phyloP scores from a whole-genome alignment of 2,888 invertebrate genomes.

The Stenchaetothrips biformis region DNA sequence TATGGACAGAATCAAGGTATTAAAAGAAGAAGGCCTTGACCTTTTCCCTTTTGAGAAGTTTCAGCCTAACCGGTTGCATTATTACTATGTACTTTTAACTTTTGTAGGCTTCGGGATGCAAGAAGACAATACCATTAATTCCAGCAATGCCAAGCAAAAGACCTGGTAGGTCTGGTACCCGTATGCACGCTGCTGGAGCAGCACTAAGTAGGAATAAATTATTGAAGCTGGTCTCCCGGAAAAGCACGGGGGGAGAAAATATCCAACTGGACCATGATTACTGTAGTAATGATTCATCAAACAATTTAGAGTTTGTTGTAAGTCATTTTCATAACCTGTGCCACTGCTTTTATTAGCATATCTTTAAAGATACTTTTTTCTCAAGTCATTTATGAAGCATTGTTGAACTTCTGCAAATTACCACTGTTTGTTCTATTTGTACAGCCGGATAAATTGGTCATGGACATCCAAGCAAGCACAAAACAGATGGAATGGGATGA shows the following conservation, averaged over 20 bases:
- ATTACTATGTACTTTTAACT: too few relatives aligned
- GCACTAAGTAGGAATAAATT: constrained; percentile 44
- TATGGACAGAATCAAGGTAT: constrained; percentile 52
- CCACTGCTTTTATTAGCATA: too few relatives aligned
- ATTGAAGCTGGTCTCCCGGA: constrained; percentile 42
- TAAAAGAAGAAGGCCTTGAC: constrained; percentile 23
- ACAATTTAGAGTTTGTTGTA: neutral
- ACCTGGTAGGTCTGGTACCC: constrained; percentile 41
- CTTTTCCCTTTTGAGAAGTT: too few relatives aligned
- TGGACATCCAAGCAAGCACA: constrained; percentile 26
- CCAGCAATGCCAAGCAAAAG: constrained; percentile 46
- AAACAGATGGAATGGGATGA: constrained; percentile 37
- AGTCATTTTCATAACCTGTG: neutral
- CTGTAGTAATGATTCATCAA: constrained; percentile 43
- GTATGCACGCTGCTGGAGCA: constrained; percentile 45
- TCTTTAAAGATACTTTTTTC: too few relatives aligned
- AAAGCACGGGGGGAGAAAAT: constrained; percentile 41
- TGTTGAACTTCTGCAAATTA: neutral
- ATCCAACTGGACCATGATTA: constrained; percentile 58
- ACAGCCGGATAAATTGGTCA: neutral
- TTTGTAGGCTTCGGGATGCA: constrained; percentile 34
- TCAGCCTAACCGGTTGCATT: too few relatives aligned
- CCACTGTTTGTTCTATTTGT: neutral
- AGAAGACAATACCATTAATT: constrained; percentile 51
- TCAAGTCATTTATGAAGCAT: too few relatives aligned